Evolutionary conservation across 2,888 invertebrate genomes (phyloP).

Genomic region (Cecidostiba fungosa): DNA sequence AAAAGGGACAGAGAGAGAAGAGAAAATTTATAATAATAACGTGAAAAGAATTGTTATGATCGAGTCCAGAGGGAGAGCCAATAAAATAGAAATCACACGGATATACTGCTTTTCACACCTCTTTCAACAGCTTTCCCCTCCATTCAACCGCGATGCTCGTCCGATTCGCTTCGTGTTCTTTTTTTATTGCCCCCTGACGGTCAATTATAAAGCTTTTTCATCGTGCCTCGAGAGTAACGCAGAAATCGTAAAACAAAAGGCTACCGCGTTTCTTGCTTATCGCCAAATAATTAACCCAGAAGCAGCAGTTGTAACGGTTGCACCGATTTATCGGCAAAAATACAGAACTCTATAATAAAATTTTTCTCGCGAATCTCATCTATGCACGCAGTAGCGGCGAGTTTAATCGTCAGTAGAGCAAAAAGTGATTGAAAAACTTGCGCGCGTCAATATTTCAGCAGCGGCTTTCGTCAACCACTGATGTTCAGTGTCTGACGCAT

Average conservation of each 20-base stretch:
- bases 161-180: conserved; percentile 31
- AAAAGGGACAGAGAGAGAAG: background rate
- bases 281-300: background rate
- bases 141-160: conserved; percentile 27
- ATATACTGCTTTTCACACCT: background rate
- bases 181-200: background rate
- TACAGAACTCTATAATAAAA: too few species aligned
- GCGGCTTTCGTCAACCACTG: background rate
- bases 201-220: conserved; percentile 18
- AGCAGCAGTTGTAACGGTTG: too few species aligned
- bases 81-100: conserved; percentile 2
- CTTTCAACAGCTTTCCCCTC: conserved; percentile 32
- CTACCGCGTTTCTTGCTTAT: background rate
- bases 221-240: background rate
- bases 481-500: too few species aligned
- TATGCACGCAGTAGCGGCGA: background rate
- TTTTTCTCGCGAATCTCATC: too few species aligned
- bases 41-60: background rate
- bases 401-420: background rate
- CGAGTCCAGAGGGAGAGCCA: background rate
- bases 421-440: background rate
- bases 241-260: background rate
- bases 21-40: background rate
- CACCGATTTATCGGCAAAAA: background rate
- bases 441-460: background rate